phyloP scores from a whole-genome alignment of 1,140 invertebrate genomes.

The Caenorhabditis remanei region DNA sequence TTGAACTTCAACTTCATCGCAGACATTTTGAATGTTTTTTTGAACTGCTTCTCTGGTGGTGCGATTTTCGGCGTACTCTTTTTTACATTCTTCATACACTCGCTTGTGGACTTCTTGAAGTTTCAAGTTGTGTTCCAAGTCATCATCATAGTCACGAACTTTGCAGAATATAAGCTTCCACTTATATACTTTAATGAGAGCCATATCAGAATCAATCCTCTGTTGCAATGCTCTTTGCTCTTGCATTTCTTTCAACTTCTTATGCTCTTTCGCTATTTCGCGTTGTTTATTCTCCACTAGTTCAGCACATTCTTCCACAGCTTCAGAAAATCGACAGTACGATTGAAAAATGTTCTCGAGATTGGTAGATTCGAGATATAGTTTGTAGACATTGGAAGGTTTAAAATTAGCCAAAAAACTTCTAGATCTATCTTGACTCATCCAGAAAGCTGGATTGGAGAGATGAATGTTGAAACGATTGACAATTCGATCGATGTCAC shows the following conservation, averaged over 20 bases:
- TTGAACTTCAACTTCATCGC: slow-evolving; percentile 11
- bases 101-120: slow-evolving; percentile 19
- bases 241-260: slow-evolving; percentile 42
- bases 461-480: slow-evolving; percentile 66
- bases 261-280: not conserved
- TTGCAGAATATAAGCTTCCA: slow-evolving; percentile 32
- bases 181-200: not conserved
- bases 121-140: not conserved
- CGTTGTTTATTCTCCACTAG: not conserved
- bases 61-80: not conserved
- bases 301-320: not conserved
- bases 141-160: not conserved
- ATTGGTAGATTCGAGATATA: slow-evolving; percentile 45
- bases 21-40: slow-evolving; percentile 16
- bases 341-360: slow-evolving; percentile 18
- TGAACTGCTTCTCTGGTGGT: not conserved
- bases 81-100: not conserved
- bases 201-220: not conserved
- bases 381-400: slow-evolving; percentile 64
- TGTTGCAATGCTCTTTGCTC: slow-evolving; percentile 2
- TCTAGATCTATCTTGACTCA: slow-evolving; percentile 66
- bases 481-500: slow-evolving; percentile 61
- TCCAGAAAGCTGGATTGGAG: slow-evolving; percentile 68
- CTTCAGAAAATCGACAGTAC: not conserved
- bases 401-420: slow-evolving; percentile 64